These are phyloP conservation scores for Caenorhabditis brenneri DNA, from an alignment of 1,140 invertebrate species.

Conservation along the genomic window DNA sequence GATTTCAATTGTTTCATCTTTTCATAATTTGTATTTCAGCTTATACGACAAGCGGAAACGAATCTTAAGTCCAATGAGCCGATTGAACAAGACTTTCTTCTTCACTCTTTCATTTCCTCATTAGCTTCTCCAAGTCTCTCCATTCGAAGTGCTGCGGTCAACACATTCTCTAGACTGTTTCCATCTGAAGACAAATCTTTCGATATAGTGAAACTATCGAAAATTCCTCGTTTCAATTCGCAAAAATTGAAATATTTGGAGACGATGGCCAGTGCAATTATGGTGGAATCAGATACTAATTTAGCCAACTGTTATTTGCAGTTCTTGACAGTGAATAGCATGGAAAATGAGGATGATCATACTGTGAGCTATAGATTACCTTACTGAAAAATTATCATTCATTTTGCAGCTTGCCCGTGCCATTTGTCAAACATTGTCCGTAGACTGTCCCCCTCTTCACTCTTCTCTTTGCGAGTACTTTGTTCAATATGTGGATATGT, in stretches of 20 bases:
- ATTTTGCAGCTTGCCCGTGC: conserved; percentile 6
- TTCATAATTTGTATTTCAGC: no score
- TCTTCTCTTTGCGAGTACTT: neutral
- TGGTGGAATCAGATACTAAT: conserved; percentile 2
- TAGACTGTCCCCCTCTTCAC: neutral
- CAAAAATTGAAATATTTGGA: conserved; percentile 5
- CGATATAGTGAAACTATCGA: neutral
- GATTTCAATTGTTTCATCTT: no score
- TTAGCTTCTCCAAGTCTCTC: neutral
- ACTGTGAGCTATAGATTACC: neutral
- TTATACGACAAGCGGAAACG: neutral
- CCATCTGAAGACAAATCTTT: neutral
- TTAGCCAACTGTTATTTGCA: neutral
- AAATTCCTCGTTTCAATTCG: neutral
- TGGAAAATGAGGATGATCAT: neutral
- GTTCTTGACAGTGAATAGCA: neutral
- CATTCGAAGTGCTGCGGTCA: neutral
- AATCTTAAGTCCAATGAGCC: neutral
- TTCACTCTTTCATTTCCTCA: neutral
- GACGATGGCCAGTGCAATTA: neutral
- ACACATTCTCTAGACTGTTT: neutral
- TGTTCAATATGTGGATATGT: conserved; percentile 5
- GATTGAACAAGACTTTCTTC: conserved; percentile 1
- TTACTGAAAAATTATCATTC: neutral
- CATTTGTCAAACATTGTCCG: neutral